Conservation (phyloP, 2,113 vertebrate species). For the Sapajus apella region DNA sequence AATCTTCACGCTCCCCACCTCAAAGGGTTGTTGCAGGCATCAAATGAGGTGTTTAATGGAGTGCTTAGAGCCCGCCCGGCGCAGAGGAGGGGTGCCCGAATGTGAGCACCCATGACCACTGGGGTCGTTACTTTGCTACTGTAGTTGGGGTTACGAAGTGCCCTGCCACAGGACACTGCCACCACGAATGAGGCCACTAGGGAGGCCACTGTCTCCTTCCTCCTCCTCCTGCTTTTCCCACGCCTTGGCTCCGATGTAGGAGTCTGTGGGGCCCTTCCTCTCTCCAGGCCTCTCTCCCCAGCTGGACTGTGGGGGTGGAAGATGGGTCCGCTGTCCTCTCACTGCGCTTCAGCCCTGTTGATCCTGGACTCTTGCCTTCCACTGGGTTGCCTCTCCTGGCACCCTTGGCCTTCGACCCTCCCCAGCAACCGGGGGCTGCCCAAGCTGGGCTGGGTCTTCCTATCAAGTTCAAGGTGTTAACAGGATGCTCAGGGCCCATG, state of each 20-base stretch:
- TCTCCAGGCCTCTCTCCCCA: neutral
- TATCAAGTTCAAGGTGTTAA: fast-evolving
- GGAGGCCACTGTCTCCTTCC: too few relatives aligned
- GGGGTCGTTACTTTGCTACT: fast-evolving
- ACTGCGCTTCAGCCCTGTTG: fast-evolving
- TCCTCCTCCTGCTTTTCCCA: too few relatives aligned
- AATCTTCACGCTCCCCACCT: fast-evolving
- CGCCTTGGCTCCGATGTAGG: fast-evolving
- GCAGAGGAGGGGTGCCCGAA: neutral
- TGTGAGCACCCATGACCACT: fast-evolving
- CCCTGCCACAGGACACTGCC: neutral
- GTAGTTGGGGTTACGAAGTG: too few relatives aligned
- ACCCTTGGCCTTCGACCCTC: neutral
- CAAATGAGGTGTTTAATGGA: fast-evolving
- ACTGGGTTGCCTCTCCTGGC: neutral
- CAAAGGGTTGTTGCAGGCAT: too few relatives aligned
- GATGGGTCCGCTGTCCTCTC: fast-evolving
- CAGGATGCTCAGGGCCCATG: fast-evolving
- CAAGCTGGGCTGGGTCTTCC: fast-evolving
- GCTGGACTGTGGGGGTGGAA: neutral
- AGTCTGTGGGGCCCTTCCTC: fast-evolving
- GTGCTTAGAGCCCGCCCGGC: fast-evolving
- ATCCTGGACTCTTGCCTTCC: fast-evolving
- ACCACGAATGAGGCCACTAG: neutral
- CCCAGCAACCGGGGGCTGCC: fast-evolving